Evolutionary conservation across 2,797 vertebrate genomes (phyloP).

Genomic region (Octomys mimax): DNA sequence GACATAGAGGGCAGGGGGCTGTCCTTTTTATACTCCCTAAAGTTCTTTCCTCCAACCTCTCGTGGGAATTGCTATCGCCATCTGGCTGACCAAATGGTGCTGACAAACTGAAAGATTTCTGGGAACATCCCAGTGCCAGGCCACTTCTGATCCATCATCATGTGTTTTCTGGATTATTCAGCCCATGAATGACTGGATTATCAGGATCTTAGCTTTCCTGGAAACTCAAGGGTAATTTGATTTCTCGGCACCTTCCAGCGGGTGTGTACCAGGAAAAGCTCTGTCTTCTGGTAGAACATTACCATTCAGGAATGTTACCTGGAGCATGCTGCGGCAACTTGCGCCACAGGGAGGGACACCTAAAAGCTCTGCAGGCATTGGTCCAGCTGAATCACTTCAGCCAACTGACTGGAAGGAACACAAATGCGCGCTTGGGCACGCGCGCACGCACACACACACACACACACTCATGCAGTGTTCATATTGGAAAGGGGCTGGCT

Average conservation of each 20-base stretch:
- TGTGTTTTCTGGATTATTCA: background rate
- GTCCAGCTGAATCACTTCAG: background rate
- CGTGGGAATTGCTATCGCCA: background rate
- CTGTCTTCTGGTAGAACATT: background rate
- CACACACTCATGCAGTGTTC: background rate
- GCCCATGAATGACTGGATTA: background rate
- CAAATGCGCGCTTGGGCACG: background rate
- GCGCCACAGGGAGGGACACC: background rate
- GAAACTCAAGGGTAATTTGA: background rate
- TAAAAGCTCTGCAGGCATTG: conserved; percentile 25
- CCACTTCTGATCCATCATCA: background rate
- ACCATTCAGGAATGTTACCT: background rate
- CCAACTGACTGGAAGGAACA: background rate
- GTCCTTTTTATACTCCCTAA: background rate
- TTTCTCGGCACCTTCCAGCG: background rate
- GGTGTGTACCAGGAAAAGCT: background rate
- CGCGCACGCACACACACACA: background rate
- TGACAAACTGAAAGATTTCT: background rate
- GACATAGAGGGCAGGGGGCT: background rate
- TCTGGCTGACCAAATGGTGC: background rate
- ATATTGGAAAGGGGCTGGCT: background rate
- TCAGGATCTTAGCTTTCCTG: background rate
- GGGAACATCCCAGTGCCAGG: background rate
- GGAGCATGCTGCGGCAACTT: background rate
- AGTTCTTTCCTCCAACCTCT: background rate